These are phyloP conservation scores for Melanotus villosus DNA, from an alignment of 2,888 invertebrate genomes.

Conservation along the genomic window DNA sequence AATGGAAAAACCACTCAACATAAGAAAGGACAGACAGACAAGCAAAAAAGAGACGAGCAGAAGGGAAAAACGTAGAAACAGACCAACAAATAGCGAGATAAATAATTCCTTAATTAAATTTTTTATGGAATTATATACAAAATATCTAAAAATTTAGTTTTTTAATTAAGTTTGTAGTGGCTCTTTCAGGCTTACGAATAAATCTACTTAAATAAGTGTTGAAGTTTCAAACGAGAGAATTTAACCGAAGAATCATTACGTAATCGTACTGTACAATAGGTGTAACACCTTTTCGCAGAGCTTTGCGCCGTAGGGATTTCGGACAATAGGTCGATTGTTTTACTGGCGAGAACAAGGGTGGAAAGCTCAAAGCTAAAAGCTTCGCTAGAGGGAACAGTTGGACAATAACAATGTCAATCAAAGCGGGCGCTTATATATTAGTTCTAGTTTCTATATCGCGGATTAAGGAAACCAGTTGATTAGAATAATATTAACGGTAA, in stretches of 20 bases:
- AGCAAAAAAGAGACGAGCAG: no score
- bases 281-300: conserved; percentile 38
- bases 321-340: conserved; percentile 50
- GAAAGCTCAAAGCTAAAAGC: conserved; percentile 45
- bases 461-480: conserved; percentile 25
- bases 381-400: conserved; percentile 37
- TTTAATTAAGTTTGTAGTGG: no score
- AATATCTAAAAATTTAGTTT: no score
- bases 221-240: no score
- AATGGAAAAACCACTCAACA: no score
- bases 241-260: conserved; percentile 23
- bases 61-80: no score
- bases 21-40: no score
- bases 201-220: no score
- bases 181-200: no score
- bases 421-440: conserved; percentile 36
- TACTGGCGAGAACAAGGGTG: conserved; percentile 42
- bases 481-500: conserved; percentile 21
- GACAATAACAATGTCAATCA: conserved; percentile 44
- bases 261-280: conserved; percentile 31
- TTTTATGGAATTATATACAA: no score
- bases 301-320: conserved; percentile 42
- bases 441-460: conserved; percentile 30
- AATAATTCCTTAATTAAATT: no score
- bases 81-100: no score